Evolutionary conservation across 1,140 invertebrate genomes (phyloP), one percentile per base, ranked within the genome.

Genomic region (Aradophagus sp.): DNA sequence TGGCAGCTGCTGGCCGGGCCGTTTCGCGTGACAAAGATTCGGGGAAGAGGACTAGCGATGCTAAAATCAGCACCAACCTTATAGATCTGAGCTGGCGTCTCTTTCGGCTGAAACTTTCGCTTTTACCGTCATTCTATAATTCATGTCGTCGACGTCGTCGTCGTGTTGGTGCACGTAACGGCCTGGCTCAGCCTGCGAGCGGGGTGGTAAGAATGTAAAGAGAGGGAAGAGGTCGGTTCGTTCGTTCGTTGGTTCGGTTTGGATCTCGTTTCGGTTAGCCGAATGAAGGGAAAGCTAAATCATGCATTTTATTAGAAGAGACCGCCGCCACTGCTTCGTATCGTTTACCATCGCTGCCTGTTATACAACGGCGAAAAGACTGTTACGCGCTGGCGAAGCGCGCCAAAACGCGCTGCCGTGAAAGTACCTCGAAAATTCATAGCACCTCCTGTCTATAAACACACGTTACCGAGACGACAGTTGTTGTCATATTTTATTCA

Each of bases 121-220:
- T 82, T 84, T 84, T 84, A 83, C 81, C 77, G 73, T 74, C 77
- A 81, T 80, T 84, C 78, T 82, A 84, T 84, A 82, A 84, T 84
- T 84, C 81, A 84, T 81, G 81, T 61, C 78, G 27, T 29, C 27
- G 27, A 84, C 81, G 81, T 61, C 78, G 27, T 29, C 27, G 27
- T 77, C 75, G 79, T 78, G 73, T 79, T 72, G 73, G 76, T 78
- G 72, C 75, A 78, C 74, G 68, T 80, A 79, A 75, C 75, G 72
- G 73, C 76, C 68, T 73, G 70, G 41, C 71, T 69, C 63, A 53
- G 36, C 39, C 41, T 59, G 59, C 50, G 45, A 69, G 38, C 44
- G 50, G 63, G 41, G 27, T 32, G 65, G 61, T 45, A 76, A 67
- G 71, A 75, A 75, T 74, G 68, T 75, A 74, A 73, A 70, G 63